These are phyloP conservation scores for Diaperis boleti DNA, from an alignment of 2,888 invertebrate species.

Conservation along the genomic window DNA sequence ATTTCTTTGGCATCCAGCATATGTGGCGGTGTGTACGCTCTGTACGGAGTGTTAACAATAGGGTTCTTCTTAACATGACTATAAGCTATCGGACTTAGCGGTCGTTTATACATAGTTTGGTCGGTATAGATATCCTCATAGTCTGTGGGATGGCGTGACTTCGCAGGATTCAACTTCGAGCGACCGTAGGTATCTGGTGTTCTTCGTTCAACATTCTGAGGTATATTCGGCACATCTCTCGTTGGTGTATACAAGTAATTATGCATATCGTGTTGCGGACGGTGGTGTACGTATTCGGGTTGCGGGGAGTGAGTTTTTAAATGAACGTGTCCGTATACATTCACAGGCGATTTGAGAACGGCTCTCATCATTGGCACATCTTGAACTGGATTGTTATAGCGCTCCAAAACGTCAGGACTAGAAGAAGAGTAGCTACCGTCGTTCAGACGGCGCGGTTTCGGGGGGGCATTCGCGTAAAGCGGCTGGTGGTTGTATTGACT, in stretches of 20 bases:
- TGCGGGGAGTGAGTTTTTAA: conserved; percentile 56
- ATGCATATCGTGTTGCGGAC: conserved; percentile 50
- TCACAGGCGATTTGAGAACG: conserved; percentile 62
- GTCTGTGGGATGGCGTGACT: conserved; percentile 69
- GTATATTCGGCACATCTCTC: conserved; percentile 48
- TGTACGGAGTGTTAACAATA: conserved; percentile 56
- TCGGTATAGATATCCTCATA: conserved; percentile 82
- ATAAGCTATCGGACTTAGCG: conserved; percentile 72
- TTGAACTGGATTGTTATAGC: conserved; percentile 62
- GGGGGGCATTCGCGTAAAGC: conserved; percentile 90
- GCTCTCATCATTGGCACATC: conserved; percentile 51
- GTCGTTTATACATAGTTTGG: conserved; percentile 71
- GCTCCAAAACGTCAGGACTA: conserved; percentile 73
- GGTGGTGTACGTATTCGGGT: conserved; percentile 46
- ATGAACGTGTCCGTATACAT: conserved; percentile 51
- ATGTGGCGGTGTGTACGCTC: conserved; percentile 60
- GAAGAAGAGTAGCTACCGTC: conserved; percentile 82
- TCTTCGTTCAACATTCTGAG: conserved; percentile 73
- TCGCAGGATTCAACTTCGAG: conserved; percentile 66
- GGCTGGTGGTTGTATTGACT: conserved; percentile 72
- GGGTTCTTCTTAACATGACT: conserved; percentile 58
- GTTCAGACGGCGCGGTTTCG: conserved; percentile 85
- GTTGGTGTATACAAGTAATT: conserved; percentile 47
- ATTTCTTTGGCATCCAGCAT: conserved; percentile 57
- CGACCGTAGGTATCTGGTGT: conserved; percentile 88